A percentile compares a stretch with the other conserved stretches of the same genome.
Evolutionary conservation across 1,140 invertebrate species (phyloP).

Genomic region (Euwallacea fornicatus): DNA sequence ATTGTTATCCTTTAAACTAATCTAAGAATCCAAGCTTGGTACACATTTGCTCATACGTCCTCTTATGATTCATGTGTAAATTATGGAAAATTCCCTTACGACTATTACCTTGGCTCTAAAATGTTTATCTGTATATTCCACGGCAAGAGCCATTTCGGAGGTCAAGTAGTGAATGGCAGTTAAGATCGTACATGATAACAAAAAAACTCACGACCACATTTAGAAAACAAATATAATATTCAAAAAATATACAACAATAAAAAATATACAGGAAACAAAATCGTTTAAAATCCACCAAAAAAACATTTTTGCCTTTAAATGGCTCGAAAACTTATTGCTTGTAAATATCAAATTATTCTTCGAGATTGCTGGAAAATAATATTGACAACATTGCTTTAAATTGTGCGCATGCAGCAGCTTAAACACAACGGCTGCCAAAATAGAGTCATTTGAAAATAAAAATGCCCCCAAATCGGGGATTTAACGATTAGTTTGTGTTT

Average conservation of each 20-base stretch:
- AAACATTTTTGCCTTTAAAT: too few species aligned
- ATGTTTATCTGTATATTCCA: too few species aligned
- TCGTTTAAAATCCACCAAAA: not conserved
- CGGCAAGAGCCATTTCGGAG: too few species aligned
- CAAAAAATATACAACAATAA: conserved; percentile 6
- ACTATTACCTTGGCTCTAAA: too few species aligned
- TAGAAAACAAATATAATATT: conserved; percentile 12
- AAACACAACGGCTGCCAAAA: not conserved
- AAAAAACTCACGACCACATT: not conserved
- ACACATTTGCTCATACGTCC: too few species aligned
- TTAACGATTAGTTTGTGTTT: conserved; percentile 11
- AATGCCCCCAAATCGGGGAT: not conserved
- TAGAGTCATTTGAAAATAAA: not conserved
- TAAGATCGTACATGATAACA: not conserved
- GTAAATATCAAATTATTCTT: too few species aligned
- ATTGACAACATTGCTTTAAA: not conserved
- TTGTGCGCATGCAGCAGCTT: not conserved
- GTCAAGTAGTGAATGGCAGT: too few species aligned
- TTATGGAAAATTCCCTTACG: too few species aligned
- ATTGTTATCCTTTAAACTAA: too few species aligned
- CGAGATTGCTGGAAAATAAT: not conserved
- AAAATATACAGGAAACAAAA: not conserved
- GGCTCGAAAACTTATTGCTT: too few species aligned
- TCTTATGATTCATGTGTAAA: too few species aligned
- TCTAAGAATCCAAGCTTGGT: too few species aligned